Evolutionary conservation across 1,140 invertebrate genomes (phyloP), one percentile per base, ranked within the genome.

Genomic region (Drosophila sechellia): DNA sequence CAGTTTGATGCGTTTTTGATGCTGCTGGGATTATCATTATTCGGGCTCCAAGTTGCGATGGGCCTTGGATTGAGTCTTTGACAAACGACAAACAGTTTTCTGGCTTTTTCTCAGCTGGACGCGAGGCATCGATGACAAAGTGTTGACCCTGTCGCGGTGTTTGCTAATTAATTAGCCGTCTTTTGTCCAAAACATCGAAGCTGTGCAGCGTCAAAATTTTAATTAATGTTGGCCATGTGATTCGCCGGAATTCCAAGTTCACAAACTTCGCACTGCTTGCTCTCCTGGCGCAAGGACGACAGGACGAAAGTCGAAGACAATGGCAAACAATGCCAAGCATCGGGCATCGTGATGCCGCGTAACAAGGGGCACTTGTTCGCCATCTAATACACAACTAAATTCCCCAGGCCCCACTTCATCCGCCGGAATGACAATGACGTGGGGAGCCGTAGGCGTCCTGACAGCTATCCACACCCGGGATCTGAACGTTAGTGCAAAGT

Each of bases 1-100:
- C 60, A 55, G 58, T 84, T 75, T 89, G 84, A 89, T 89, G 84
- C 74, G 79, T 80, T 87, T 87, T 87, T 87, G 87, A 87, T 86
- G 79, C 79, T 53, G 22, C 65, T 37, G 25, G 76, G 79, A 76
- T 74, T 83, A 83, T 71, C 75, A 42, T 40, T 48, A 54, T 17
- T 64, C 54, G 11, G 52, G 39, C 69, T 40, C 73, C 45, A 64
- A 75, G 71, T 73, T 68, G 40, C 40, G 58, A 57, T 57, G 70
- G 60, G n/a, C 31, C 60, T 53, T 68, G 64, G 27, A 68, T 65
- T 65, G 64, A 46, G 46, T 61, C 35, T 61, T 68, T 89, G 85
- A 89, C 77, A 85, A 89, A 89, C 81, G 77, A 77, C 64, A 59
- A 52, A 31, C 54, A 60, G 49, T 59, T 64, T 77, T 66, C 35